phyloP scores from a whole-genome alignment of 2,113 vertebrate genomes.

The Nematolebias whitei region DNA sequence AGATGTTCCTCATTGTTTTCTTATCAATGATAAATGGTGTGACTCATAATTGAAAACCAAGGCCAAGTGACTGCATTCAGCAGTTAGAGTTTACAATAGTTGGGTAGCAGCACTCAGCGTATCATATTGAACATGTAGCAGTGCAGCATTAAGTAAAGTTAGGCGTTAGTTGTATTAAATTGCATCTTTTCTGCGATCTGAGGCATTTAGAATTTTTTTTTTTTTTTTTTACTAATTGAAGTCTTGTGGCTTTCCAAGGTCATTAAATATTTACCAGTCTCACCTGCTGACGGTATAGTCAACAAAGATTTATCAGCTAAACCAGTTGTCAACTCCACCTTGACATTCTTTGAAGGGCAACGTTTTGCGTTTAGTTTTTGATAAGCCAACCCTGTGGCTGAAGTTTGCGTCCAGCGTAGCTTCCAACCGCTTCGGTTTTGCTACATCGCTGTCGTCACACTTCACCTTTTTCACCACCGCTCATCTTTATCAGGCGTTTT shows the following conservation, averaged over 20 bases:
- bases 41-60: background rate
- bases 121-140: too few relatives aligned
- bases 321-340: background rate
- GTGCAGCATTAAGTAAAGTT: slow-evolving; percentile 1
- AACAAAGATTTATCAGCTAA: background rate
- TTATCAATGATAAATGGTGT: slow-evolving; percentile 26
- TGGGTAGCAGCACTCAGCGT: too few relatives aligned
- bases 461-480: background rate
- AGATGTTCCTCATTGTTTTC: background rate
- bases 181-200: too few relatives aligned
- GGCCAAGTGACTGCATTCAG: background rate
- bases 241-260: too few relatives aligned
- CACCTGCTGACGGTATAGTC: too few relatives aligned
- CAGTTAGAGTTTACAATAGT: too few relatives aligned
- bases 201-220: too few relatives aligned
- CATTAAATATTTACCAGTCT: too few relatives aligned
- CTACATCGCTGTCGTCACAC: background rate
- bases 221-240: too few relatives aligned
- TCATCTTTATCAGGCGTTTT: slow-evolving; percentile 30
- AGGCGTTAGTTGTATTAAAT: background rate
- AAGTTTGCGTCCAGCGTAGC: background rate
- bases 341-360: background rate
- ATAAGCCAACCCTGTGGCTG: background rate
- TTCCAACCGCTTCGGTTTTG: background rate
- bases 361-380: background rate